Evolutionary conservation across 2,888 invertebrate genomes (phyloP).

Genomic region (Lingula anatina): DNA sequence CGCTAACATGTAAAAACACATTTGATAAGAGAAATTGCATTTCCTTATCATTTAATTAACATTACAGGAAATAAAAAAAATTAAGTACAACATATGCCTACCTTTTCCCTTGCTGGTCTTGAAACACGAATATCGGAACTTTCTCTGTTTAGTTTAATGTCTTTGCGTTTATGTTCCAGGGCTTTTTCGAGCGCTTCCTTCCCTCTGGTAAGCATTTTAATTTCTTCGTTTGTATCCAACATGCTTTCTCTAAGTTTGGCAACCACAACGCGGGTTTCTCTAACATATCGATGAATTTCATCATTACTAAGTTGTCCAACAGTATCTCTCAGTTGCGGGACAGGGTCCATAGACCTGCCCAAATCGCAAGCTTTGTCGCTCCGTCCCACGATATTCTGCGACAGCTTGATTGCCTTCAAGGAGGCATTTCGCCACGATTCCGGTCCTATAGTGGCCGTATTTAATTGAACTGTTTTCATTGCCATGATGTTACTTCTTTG

Average conservation of each 20-base stretch:
- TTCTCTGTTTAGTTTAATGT: conserved; percentile 46
- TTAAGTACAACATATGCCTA: too few relatives aligned
- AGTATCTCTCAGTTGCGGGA: conserved; percentile 48
- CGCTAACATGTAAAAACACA: too few relatives aligned
- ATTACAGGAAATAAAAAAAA: too few relatives aligned
- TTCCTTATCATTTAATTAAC: too few relatives aligned
- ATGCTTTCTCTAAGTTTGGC: conserved; percentile 46
- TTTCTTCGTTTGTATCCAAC: conserved; percentile 49
- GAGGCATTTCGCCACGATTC: conserved; percentile 46
- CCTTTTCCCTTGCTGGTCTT: conserved; percentile 46
- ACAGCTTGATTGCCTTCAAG: conserved; percentile 43
- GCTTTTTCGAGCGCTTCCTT: conserved; percentile 47
- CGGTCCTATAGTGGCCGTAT: too few relatives aligned
- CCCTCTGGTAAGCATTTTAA: conserved; percentile 43
- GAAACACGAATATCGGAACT: conserved; percentile 35
- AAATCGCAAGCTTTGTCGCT: conserved; percentile 42
- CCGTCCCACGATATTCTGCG: conserved; percentile 39
- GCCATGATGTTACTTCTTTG: too few relatives aligned
- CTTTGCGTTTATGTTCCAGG: conserved; percentile 48
- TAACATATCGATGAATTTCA: conserved; percentile 45
- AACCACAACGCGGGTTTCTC: conserved; percentile 45
- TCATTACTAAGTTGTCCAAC: conserved; percentile 47
- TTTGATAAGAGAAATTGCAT: too few relatives aligned
- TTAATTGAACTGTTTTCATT: too few relatives aligned
- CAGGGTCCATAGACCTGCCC: conserved; percentile 42